Evolutionary conservation across 2,888 invertebrate species (phyloP), one percentile per base, ranked within the genome.

Genomic region (Microplitis deprimator): DNA sequence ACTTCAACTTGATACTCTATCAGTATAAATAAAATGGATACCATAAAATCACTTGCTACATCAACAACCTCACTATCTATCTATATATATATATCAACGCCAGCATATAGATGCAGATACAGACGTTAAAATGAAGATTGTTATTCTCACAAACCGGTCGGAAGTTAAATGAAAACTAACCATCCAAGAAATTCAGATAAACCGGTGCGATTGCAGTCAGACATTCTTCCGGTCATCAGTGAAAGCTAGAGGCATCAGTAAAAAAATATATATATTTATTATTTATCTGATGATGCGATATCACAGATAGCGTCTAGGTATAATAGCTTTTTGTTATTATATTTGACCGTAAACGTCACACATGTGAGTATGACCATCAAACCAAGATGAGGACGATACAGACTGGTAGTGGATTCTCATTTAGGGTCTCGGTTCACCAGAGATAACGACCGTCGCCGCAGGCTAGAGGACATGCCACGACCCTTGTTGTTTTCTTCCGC

Each of bases 371-470:
- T 50, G 50, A 50, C 10, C 50, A 50, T 50, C 50, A 50, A 50
- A 50, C 50, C 50, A 10, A 50, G 50, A 50, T 50, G 50, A 50
- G 50, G 50, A 50, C 50, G 50, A 50, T 50, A 50, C 50, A 50
- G 50, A 5, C 10, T 50, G 79, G 81, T 17, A 60, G 20, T 72
- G 82, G 83, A 82, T 84, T 84, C 86, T 86, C 84, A 83, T 86
- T 83, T 84, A 80, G 79, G 80, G 82, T 84, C 78, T 71, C 69
- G 80, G 81, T 84, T 81, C 78, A 79, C 82, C 78, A 20, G 59
- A 83, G 86, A 87, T 87, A 87, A 87, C 86, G 84, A 85, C 82
- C 83, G 83, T 83, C 83, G 84, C 82, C 83, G 80, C 81, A 81
- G 82, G 83, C 83, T 80, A 81, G 82, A 81, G 80, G 81, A 77